phyloP scores from a whole-genome alignment of 2,888 invertebrate species.

The Cybosia mesomella region DNA sequence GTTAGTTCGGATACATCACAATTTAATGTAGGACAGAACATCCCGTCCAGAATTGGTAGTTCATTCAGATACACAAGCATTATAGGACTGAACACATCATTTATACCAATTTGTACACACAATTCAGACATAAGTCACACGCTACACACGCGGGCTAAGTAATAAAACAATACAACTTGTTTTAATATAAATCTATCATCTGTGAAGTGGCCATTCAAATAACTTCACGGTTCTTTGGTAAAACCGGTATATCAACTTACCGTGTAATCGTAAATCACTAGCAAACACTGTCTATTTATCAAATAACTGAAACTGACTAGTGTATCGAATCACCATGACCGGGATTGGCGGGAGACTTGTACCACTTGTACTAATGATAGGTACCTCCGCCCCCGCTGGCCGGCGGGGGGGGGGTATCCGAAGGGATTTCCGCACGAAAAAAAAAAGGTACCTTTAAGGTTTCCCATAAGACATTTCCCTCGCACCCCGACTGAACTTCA shows the following conservation, averaged over 20 bases:
- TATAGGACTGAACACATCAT: too few relatives aligned
- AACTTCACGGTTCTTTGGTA: slow-evolving; percentile 31
- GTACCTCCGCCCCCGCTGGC: too few relatives aligned
- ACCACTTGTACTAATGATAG: background rate
- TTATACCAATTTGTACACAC: background rate
- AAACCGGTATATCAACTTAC: slow-evolving; percentile 28
- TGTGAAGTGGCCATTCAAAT: slow-evolving; percentile 15
- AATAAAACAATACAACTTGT: background rate
- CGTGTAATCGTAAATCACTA: slow-evolving; percentile 45
- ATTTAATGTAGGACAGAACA: too few relatives aligned
- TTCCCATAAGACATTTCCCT: too few relatives aligned
- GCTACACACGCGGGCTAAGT: background rate
- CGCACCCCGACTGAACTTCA: too few relatives aligned
- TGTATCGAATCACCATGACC: background rate
- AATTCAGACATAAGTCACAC: slow-evolving; percentile 5
- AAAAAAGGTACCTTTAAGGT: too few relatives aligned
- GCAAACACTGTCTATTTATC: slow-evolving; percentile 31
- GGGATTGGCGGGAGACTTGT: slow-evolving; percentile 1
- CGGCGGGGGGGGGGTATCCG: too few relatives aligned
- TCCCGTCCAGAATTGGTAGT: too few relatives aligned
- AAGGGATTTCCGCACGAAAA: too few relatives aligned
- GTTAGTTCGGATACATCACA: too few relatives aligned
- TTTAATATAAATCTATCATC: background rate
- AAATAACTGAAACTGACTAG: background rate
- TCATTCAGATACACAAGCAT: too few relatives aligned